Conservation (phyloP, 2,888 invertebrate species). For the Amiota communis region DNA sequence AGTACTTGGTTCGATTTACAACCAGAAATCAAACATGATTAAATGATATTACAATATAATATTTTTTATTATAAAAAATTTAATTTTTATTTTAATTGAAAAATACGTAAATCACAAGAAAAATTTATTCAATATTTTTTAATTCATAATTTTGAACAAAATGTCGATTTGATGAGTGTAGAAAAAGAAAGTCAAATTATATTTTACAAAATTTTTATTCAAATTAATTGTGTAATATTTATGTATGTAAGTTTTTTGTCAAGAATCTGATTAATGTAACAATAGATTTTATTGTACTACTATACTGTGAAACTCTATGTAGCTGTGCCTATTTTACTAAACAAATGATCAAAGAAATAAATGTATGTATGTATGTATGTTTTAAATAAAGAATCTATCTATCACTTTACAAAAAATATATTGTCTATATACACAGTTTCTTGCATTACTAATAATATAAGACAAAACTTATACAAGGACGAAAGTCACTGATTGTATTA, state of each 20-base stretch:
- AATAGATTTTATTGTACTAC: slow-evolving; percentile 28
- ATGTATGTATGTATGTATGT: slow-evolving; percentile 45
- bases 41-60: slow-evolving; percentile 75
- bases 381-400: slow-evolving; percentile 43
- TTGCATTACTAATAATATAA: no score
- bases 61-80: no score
- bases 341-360: slow-evolving; percentile 15
- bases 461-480: no score
- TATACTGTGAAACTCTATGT: slow-evolving; percentile 48
- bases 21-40: slow-evolving; percentile 81
- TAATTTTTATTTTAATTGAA: slow-evolving; percentile 28
- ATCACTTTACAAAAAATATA: slow-evolving; percentile 3
- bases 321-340: slow-evolving; percentile 58
- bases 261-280: slow-evolving; percentile 21
- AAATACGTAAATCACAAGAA: slow-evolving; percentile 48
- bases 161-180: slow-evolving; percentile 43
- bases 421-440: no score
- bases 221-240: slow-evolving; percentile 14
- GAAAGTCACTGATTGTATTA: no score
- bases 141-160: slow-evolving; percentile 49
- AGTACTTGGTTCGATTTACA: slow-evolving; percentile 71
- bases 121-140: slow-evolving; percentile 27
- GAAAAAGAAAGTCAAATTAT: slow-evolving; percentile 31
- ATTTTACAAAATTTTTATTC: slow-evolving; percentile 33
- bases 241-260: slow-evolving; percentile 12